Evolutionary conservation across 2,797 vertebrate species (phyloP), one percentile per base, ranked within the genome.

Genomic region (Falco peregrinus): DNA sequence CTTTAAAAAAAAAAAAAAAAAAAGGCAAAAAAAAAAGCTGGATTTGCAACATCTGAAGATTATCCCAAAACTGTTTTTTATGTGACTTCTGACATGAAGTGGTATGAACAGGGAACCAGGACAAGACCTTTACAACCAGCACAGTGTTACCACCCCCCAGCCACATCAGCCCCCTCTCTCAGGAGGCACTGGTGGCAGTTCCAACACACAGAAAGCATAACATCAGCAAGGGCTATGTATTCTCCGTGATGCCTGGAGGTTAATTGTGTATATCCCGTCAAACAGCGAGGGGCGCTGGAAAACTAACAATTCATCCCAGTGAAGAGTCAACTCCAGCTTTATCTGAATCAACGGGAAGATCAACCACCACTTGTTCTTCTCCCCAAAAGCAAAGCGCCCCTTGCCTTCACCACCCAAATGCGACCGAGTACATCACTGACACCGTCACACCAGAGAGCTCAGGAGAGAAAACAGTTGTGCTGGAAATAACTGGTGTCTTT

Each of bases 401-500:
- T 75, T 69, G 11, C 13, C 35, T 82, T 71, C 41, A 91, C 51
- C 59, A 91, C 51, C 59, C 21, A 65, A 81, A 88, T 45, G 63
- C 54, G 84, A 51, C 26, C 4, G 17, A 74, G 45, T 48, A 39
- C 51, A 25, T 31, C 67, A 69, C 3, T 56, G 16, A 39, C 39
- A 25, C 1, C 57, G 64, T 50, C 35, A 35, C 10, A 41, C 21
- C 21, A 39, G 63, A 89, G 17, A 64, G 43, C 24, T 43, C 47
- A 84, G 57, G 31, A 87, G 82, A 81, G 31, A 29, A 41, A 93
- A 70, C 29, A 87, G 37, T 41, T 89, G 80, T 53, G 16, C 69
- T 96, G 93, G 87, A 97, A 97, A 89, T 79, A 96, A 80, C 37
- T 13, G 16, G 35, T 67, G 53, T 69, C 65, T 87, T 74, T 69